Base-by-base conservation (phyloP, 2,797 vertebrate species). In the Onychomys torridus region DNA sequence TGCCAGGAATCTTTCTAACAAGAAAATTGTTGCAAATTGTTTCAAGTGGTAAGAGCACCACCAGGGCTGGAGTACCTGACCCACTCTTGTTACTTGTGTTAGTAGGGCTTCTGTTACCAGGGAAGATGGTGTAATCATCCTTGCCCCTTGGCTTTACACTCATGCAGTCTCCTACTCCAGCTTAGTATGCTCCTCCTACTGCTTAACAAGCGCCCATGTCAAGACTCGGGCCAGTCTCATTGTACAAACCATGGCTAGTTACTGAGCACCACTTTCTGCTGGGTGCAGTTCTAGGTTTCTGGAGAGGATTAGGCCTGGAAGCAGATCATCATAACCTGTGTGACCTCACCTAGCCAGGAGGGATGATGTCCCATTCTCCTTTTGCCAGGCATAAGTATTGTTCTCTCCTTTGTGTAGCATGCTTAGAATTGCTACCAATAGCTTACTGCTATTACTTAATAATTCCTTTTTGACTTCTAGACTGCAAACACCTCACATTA, bases 151-250 rank as follows among this genome's bases (percentile, higher is more conserved):
- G 14, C 77, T 61, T 94, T 89, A 21, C 75, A 29, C 14, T 79
- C 2, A 11, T n/a, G 34, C 6, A 63, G 17, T 14, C 29, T 1
- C 16, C 2, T 0, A 0, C 4, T 1, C 10, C 12, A 34, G 25
- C 6, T 1, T 46, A 46, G 40, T 32, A 4, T 61, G 6, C 13
- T 23, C 23, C 88, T 75, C 25, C 73, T 13, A 2, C 40, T 87
- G 5, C 59, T 83, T 79, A 76, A 91, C 76, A 81, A 76, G 27
- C 57, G 55, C 34, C n/a, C 34, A 34, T 4, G 0, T 89, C 27
- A 69, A 65, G 77, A 85, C 16, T 88, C 37, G n/a, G 52, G 40
- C 87, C 34, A 79, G 19, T 61, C 79, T 84, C 32, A 9, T 5
- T 91, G 83, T 76, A 87, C 77, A 89, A 87, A 57, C 32, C 29